Conservation (phyloP, 64 coral and sea anemone species). For the Hydrozoanthus tunicans region DNA sequence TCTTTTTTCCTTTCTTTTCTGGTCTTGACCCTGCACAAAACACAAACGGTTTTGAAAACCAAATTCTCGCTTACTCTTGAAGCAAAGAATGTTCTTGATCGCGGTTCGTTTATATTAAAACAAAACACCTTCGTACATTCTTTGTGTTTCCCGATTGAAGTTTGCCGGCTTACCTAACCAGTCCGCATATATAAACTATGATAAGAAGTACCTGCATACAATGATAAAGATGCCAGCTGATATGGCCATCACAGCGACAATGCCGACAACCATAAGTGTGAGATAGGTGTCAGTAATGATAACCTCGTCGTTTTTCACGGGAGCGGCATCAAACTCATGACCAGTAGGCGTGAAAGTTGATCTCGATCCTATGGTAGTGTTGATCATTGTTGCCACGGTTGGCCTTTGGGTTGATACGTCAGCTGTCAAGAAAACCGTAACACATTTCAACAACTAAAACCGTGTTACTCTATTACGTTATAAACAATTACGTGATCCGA, state of each 20-base stretch:
- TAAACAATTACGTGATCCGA: too few relatives aligned
- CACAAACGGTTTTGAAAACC: too few relatives aligned
- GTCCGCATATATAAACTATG: background rate
- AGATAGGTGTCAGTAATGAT: slow-evolving; percentile 34
- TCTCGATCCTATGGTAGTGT: background rate
- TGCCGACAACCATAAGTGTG: slow-evolving; percentile 30
- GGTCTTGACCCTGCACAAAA: too few relatives aligned
- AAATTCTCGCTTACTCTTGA: background rate
- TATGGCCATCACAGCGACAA: background rate
- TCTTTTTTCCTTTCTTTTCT: too few relatives aligned
- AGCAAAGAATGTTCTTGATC: too few relatives aligned
- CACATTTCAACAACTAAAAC: too few relatives aligned
- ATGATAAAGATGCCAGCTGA: background rate
- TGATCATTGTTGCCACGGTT: background rate
- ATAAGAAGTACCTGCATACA: background rate
- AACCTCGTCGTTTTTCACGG: background rate
- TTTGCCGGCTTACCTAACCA: too few relatives aligned
- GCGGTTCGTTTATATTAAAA: too few relatives aligned
- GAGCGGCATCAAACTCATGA: background rate
- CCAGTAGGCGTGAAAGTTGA: background rate
- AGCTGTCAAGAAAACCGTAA: background rate
- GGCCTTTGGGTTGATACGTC: background rate
- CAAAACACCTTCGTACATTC: too few relatives aligned
- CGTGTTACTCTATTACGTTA: background rate
- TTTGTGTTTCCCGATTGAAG: too few relatives aligned